Conservation (phyloP, 2,888 invertebrate species). For the Tetranychus piercei region DNA sequence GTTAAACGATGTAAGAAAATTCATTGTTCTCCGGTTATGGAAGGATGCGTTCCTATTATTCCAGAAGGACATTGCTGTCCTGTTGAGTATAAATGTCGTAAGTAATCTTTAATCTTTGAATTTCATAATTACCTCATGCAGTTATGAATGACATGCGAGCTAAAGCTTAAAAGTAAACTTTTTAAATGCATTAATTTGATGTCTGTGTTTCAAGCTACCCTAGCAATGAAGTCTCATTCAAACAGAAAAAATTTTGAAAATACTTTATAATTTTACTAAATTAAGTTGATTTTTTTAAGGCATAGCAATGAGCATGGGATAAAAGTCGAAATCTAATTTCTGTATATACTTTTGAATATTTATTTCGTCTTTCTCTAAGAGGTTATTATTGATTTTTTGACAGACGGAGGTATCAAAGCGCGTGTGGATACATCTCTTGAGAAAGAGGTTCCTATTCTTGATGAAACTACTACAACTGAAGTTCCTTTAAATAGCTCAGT, state of each 20-base stretch:
- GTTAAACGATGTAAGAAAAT: conserved; percentile 45
- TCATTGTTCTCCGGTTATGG: conserved; percentile 52
- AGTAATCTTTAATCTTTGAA: conserved; percentile 26
- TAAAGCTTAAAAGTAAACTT: no score
- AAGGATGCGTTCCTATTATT: conserved; percentile 55
- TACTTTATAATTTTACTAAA: no score
- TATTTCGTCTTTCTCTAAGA: not conserved
- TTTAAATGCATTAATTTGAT: no score
- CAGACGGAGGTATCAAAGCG: not conserved
- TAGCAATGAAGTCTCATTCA: no score
- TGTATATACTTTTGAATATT: not conserved
- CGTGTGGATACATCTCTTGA: conserved; percentile 1
- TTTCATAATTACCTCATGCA: no score
- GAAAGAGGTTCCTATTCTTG: not conserved
- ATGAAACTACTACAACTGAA: conserved; percentile 1
- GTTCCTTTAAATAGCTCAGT: not conserved
- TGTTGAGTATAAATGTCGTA: conserved; percentile 59
- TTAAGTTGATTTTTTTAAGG: no score
- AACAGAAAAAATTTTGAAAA: no score
- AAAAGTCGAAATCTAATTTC: no score
- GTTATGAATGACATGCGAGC: no score
- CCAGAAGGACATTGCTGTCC: conserved; percentile 63
- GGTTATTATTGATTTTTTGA: not conserved
- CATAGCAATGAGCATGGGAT: no score
- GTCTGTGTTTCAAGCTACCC: no score